A percentile compares a stretch with the other conserved stretches of the same genome.
phyloP scores from a whole-genome alignment of 2,797 vertebrate species.

The Hoplostethus atlanticus region DNA sequence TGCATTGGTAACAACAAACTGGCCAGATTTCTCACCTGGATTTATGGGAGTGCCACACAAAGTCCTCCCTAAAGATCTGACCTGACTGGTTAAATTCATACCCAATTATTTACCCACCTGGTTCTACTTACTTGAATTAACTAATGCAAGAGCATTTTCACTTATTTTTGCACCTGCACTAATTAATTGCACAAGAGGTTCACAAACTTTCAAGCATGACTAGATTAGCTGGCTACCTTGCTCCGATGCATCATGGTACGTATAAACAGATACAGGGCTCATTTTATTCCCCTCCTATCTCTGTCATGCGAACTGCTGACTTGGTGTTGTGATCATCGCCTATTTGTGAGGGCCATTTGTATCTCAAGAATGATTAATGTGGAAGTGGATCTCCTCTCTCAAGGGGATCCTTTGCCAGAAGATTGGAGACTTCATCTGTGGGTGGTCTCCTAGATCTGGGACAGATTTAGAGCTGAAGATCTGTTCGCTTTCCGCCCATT shows the following conservation, averaged over 20 bases:
- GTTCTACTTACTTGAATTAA: no score
- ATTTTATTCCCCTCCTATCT: conserved; percentile 46
- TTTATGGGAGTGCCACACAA: no score
- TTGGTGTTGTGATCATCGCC: conserved; percentile 74
- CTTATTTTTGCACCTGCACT: no score
- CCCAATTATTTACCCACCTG: no score
- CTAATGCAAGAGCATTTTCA: no score
- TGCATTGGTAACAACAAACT: no score
- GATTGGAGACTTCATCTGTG: conserved; percentile 73
- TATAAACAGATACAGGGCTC: conserved; percentile 50
- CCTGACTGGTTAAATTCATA: no score
- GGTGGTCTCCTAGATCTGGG: conserved; percentile 76
- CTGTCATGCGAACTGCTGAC: conserved; percentile 76
- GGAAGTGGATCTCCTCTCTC: conserved; percentile 62
- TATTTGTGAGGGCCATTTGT: conserved; percentile 74
- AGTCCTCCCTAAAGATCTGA: no score
- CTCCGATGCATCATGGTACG: conserved; percentile 61
- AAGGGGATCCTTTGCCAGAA: conserved; percentile 59
- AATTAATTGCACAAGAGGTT: no score
- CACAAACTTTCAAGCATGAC: no score
- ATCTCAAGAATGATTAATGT: conserved; percentile 77
- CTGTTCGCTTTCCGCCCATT: conserved; percentile 75
- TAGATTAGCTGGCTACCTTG: conserved; percentile 56
- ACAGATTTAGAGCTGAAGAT: conserved; percentile 64
- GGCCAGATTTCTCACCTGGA: no score